Evolutionary conservation across 2,888 invertebrate genomes (phyloP).

Genomic region (Monoplex corrugatus): DNA sequence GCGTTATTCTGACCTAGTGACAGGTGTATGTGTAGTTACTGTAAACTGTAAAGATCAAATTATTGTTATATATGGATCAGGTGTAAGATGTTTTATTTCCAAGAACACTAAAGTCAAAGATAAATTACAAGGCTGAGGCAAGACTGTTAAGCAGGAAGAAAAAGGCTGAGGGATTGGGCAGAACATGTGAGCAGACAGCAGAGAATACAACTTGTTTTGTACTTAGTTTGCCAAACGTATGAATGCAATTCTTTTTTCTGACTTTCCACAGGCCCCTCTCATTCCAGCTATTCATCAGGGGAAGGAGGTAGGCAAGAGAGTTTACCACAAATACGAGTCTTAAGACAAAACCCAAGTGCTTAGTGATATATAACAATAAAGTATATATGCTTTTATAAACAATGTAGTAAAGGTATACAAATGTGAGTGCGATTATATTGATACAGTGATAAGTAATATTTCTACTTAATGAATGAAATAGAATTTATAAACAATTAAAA

Average conservation of each 20-base stretch:
- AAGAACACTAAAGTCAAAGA: neutral
- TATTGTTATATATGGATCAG: neutral
- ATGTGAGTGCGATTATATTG: no score
- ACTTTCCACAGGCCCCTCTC: constrained; percentile 49
- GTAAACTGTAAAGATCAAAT: neutral
- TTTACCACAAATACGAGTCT: neutral
- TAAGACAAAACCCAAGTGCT: no score
- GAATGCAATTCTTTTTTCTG: constrained; percentile 16
- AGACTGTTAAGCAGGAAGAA: neutral
- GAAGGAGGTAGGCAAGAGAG: constrained; percentile 49
- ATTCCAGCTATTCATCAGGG: constrained; percentile 49
- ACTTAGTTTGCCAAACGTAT: neutral
- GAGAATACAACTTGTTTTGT: neutral
- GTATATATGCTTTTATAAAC: no score
- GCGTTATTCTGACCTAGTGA: neutral
- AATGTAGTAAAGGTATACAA: no score
- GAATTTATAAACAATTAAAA: no score
- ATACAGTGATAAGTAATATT: no score
- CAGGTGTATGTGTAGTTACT: neutral
- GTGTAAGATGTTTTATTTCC: neutral
- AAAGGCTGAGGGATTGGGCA: no score
- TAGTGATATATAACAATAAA: no score
- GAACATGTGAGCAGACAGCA: constrained; percentile 42
- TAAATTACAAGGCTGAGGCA: neutral
- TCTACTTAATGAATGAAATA: no score